Percentiles rank a stretch among this genome's conserved stretches.
Evolutionary conservation across 2,888 invertebrate species (phyloP).

Genomic region (Phortica okadai): DNA sequence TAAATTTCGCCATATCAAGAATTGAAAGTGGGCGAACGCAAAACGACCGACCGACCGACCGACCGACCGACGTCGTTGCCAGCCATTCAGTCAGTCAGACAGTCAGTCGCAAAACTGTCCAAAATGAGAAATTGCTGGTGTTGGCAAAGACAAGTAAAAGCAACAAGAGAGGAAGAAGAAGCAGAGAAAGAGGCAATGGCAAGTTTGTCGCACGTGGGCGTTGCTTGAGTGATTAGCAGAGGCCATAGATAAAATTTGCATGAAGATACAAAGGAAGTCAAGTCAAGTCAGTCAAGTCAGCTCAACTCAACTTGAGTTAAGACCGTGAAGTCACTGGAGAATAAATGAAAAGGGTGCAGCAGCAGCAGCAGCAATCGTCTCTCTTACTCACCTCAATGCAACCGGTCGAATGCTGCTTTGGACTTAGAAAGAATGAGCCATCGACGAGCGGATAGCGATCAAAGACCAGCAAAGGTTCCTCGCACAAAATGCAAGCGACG

Average conservation of each 20-base stretch:
- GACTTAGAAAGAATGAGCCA: conserved; percentile 98
- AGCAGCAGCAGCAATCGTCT: not conserved
- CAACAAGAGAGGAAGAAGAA: not conserved
- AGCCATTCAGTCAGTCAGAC: not conserved
- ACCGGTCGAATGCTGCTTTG: conserved; percentile 90
- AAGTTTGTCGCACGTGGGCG: conserved; percentile 36
- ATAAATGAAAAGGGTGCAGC: not conserved
- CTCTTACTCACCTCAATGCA: conserved; percentile 87
- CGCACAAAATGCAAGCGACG: conserved; percentile 92
- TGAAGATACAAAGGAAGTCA: not conserved
- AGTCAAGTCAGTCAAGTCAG: not conserved
- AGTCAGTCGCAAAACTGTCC: conserved; percentile 23
- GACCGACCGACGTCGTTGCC: not conserved
- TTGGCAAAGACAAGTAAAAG: not conserved
- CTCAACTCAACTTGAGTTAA: not conserved
- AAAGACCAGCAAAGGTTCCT: conserved; percentile 92
- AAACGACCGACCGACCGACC: too few species aligned
- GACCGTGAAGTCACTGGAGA: not conserved
- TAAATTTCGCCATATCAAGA: conserved; percentile 14
- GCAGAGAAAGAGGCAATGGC: not conserved
- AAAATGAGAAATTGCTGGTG: conserved; percentile 23
- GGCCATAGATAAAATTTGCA: not conserved
- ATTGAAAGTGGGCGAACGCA: conserved; percentile 3
- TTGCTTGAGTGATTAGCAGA: conserved; percentile 20
- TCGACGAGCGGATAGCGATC: conserved; percentile 98